Base-by-base conservation (phyloP, 2,113 vertebrate genomes). In the Cebidichthys violaceus region DNA sequence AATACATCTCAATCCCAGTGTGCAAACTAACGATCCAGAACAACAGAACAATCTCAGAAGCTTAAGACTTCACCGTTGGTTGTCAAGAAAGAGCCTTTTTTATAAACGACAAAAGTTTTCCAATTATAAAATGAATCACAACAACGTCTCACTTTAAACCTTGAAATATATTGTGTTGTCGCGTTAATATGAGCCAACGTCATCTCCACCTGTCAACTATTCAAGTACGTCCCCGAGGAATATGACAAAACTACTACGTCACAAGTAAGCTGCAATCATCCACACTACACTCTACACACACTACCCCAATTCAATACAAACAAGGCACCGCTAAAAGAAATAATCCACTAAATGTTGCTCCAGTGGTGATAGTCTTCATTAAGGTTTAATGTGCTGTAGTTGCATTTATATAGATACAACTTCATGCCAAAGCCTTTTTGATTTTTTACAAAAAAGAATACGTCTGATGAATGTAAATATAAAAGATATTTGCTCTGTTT, bases 11-110 rank as follows among this genome's bases (percentile, higher is more conserved):
- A 60, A 15, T 79, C 45, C 70, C 20, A 54, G 11, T 27, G 37
- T 29, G 54, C 6, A 86, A 85, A 80, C 69, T 80, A 77, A 88
- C 79, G 67, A 84, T 22, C 6, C 67, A 54, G 39, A 59, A 66
- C 24, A 33, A 33, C 33, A 33, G 33, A 68, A 71, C 14, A 5
- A 52, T 65, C 65, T 73, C n/a, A 62, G 31, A 27, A 8, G 22
- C 33, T 15, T 3, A 65, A 37, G 9, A 74, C 39, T 29, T 67
- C 7, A 50, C 41, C 20, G 4, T 65, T 57, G 24, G 9, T 73
- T 50, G 54, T 70, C 57, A 62, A 35, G n/a, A 68, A 39, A 68
- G 35, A 14, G 9, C 15, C 17, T 43, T 57, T 33, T 14, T 31
- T 60, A 33, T 33, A 33, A 50, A 61, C 9, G 2, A 18, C 13